Evolutionary conservation across 2,888 invertebrate species (phyloP), one percentile per base, ranked within the genome.

Genomic region (Coenonympha glycerion): DNA sequence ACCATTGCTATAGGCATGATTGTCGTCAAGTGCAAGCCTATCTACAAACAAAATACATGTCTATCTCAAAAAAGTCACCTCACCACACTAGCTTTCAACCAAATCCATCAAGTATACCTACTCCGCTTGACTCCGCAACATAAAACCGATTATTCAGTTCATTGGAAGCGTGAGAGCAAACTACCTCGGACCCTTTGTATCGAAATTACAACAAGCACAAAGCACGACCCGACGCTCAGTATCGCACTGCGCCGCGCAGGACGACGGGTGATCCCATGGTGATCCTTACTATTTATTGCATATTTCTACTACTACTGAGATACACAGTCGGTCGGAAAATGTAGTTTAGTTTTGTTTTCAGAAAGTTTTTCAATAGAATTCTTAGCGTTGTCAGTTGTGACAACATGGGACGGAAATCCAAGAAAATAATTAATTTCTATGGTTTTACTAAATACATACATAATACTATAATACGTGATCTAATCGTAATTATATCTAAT

Each of bases 191-290:
- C 67, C 68, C 61, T 65, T 75, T 69, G 70, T 73, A 77, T 78
- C 75, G 71, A 76, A 80, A 77, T 76, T 80, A 78, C 77, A 76
- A 69, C 73, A 65, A 73, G 73, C 81, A 76, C 78, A 78, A 73
- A 75, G 71, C 80, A 82, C 83, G 82, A 83, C 66, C 65, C 64
- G 81, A 82, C 65, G 65, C 64, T 59, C 68, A 63, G 66, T 75
- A 79, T 73, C 72, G 76, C 73, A 73, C 73, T n/a, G n/a, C n/a
- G n/a, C n/a, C n/a, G n/a, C 61, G 63, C 58, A 57, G 53, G 56
- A 61, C 62, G 56, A 58, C 59, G 58, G 55, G 61, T 57, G 62
- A 59, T 61, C 61, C 59, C n/a, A n/a, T n/a, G n/a, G n/a, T n/a
- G n/a, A n/a, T n/a, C n/a, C n/a, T 59, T 62, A 67, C 71, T 69